Evolutionary conservation across 1,140 invertebrate species (phyloP).

Genomic region (Bombus waltoni): DNA sequence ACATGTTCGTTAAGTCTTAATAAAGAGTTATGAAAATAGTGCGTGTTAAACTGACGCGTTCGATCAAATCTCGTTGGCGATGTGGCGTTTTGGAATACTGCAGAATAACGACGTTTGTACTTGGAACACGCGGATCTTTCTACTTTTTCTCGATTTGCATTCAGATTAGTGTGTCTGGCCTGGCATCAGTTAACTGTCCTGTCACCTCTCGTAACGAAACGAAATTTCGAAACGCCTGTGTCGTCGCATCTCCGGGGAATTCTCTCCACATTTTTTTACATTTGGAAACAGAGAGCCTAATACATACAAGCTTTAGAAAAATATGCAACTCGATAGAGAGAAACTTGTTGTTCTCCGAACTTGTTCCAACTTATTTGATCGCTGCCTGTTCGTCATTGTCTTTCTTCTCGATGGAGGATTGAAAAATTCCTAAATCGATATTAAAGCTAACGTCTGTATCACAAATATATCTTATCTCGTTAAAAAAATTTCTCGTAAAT

Average conservation of each 20-base stretch:
- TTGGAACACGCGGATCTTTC: conserved; percentile 43
- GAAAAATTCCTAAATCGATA: too few species aligned
- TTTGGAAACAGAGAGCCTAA: neutral
- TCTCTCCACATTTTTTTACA: neutral
- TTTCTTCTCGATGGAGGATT: too few species aligned
- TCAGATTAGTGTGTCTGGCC: conserved; percentile 46
- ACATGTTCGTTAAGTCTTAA: neutral
- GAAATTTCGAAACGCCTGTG: neutral
- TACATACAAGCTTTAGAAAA: neutral
- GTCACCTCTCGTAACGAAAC: neutral
- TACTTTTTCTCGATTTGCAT: conserved; percentile 62
- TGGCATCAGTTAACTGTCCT: neutral
- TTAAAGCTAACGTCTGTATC: too few species aligned
- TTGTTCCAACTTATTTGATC: neutral
- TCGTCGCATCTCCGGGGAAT: neutral
- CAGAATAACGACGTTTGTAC: neutral
- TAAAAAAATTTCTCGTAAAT: neutral
- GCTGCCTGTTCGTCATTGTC: neutral
- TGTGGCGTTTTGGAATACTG: neutral
- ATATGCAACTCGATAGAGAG: neutral
- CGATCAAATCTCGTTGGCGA: neutral
- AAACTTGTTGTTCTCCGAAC: neutral
- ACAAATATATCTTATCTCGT: neutral
- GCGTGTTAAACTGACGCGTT: neutral
- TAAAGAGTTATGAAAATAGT: neutral